Evolutionary conservation across 2,888 invertebrate species (phyloP), one percentile per base, ranked within the genome.

Genomic region (Phyllotreta cruciferae): DNA sequence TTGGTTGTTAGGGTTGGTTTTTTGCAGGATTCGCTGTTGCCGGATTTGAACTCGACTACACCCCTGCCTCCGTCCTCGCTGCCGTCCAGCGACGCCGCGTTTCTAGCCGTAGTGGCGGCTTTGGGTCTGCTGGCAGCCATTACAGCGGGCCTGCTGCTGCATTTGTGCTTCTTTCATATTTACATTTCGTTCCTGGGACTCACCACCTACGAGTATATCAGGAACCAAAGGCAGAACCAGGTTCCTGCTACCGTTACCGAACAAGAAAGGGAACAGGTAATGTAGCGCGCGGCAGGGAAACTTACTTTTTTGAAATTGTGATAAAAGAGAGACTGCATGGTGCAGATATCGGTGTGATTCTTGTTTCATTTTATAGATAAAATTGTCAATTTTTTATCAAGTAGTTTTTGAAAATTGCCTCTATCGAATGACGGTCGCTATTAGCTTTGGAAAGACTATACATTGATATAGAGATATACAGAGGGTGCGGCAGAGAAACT

Each of bases 171-270:
- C 82, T 95, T 95, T 80, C 94, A 95, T 81, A 87, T 92, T 64
- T 94, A 94, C 81, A 93, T 95, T 76, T 90, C 90, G 2, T 86
- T 90, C 71, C 82, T 93, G 73, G 94, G 94, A 1, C 83, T 94
- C 47, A 94, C 95, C 13, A 96, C 95, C 0, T 96, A 94, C 82
- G 95, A 95, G 78, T 95, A 94, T 80, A 92, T 95, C 58, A 82
- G 87, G 1, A 81, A 81, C 66, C 81, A 82, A 68, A 82, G 85
- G 0, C 84, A 84, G 72, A 80, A 76, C 65, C 78, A 76, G 62
- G 71, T 74, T 39, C 65, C 69, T 6, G 47, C 64, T n/a, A 70
- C 60, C 9, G 49, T 24, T n/a, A 3, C 61, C 0, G 56, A 62
- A 24, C 58, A 62, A 72, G 64, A 69, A 66, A 62, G 67, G 10